These are phyloP conservation scores for Poecilia velifera DNA, from an alignment of 2,797 vertebrate species.

Conservation along the genomic window DNA sequence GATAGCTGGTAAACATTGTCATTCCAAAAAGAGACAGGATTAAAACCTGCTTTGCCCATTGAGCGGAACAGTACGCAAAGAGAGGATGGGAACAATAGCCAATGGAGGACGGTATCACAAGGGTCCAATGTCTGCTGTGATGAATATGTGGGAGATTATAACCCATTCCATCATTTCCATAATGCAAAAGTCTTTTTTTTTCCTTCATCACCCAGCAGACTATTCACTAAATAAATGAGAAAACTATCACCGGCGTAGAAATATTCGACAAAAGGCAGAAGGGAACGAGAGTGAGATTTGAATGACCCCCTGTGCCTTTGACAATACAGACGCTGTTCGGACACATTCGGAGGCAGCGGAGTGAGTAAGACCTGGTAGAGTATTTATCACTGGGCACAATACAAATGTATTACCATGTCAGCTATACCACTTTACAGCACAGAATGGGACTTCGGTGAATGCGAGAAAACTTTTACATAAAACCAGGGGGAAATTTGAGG, in stretches of 20 bases:
- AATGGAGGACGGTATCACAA: slow-evolving; percentile 78
- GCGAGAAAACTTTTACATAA: slow-evolving; percentile 69
- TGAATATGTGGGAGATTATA: slow-evolving; percentile 87
- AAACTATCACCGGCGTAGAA: slow-evolving; percentile 82
- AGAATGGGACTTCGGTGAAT: slow-evolving; percentile 71
- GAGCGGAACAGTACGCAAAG: slow-evolving; percentile 65
- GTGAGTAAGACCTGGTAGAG: slow-evolving; percentile 82
- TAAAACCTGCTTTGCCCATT: slow-evolving; percentile 76
- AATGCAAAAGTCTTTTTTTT: slow-evolving; percentile 79
- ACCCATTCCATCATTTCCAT: slow-evolving; percentile 84
- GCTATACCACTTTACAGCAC: slow-evolving; percentile 79
- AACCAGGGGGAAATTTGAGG: slow-evolving; percentile 65
- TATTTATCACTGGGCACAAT: slow-evolving; percentile 86
- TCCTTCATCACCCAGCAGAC: slow-evolving; percentile 72
- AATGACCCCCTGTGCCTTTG: slow-evolving; percentile 77
- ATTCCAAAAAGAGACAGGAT: slow-evolving; percentile 74
- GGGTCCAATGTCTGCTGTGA: slow-evolving; percentile 79
- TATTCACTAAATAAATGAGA: slow-evolving; percentile 89
- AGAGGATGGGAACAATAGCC: slow-evolving; percentile 77
- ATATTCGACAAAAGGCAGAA: slow-evolving; percentile 80
- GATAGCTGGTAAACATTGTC: slow-evolving; percentile 81
- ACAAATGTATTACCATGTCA: slow-evolving; percentile 85
- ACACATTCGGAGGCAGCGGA: slow-evolving; percentile 80
- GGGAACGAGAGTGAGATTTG: slow-evolving; percentile 76
- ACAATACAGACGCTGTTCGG: slow-evolving; percentile 77